Percentiles rank a stretch among this genome's conserved stretches.
Evolutionary conservation across 2,113 vertebrate genomes (phyloP).

Genomic region (Drymodes brunneopygia): DNA sequence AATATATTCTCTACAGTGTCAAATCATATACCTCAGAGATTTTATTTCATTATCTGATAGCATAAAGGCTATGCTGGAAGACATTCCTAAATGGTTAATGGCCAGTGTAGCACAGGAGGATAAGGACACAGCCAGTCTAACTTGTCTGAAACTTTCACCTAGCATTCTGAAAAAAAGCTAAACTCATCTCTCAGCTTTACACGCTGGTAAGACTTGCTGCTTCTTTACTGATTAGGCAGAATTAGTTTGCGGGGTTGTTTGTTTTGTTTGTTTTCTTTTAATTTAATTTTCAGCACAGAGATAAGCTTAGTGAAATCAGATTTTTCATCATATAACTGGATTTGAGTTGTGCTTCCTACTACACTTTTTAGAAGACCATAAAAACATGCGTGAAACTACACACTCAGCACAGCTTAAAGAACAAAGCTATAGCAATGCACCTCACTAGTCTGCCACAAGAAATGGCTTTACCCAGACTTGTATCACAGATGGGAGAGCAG

Average conservation of each 20-base stretch:
- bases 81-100: background rate
- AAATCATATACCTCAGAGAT: background rate
- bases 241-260: background rate
- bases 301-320: background rate
- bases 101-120: background rate
- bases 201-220: background rate
- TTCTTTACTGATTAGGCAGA: background rate
- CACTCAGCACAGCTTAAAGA: background rate
- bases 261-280: background rate
- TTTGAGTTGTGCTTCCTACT: background rate
- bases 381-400: background rate
- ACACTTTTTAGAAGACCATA: background rate
- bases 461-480: background rate
- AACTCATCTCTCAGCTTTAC: background rate
- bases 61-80: background rate
- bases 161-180: background rate
- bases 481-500: background rate
- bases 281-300: background rate
- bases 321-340: background rate
- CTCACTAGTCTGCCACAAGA: background rate
- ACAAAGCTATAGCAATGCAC: background rate
- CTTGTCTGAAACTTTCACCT: background rate
- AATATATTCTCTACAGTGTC: background rate
- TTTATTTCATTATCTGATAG: background rate
- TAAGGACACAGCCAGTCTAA: background rate